Evolutionary conservation across 2,888 invertebrate genomes (phyloP), one percentile per base, ranked within the genome.

Genomic region (Girardia tigrina): DNA sequence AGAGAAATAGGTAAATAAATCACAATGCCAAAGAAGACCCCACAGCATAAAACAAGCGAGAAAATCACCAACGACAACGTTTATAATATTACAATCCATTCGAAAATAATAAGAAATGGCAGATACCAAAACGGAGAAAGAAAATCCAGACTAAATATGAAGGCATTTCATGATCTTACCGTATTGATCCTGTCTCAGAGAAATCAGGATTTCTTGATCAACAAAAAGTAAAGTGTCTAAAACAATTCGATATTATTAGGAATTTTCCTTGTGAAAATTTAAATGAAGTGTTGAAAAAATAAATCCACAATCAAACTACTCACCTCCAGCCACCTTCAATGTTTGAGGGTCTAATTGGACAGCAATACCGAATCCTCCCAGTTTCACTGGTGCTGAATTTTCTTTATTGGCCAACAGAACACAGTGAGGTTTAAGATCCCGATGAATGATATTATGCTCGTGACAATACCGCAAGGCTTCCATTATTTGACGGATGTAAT

Each of bases 381-480:
- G 87, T 84, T 98, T 98, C 80, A 98, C 91, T 0, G 97, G 97
- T 29, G 98, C 95, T 73, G 94, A 95, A 86, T 97, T 98, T 84
- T 98, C 97, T 79, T 91, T 90, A 76, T 92, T 93, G 42, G 97
- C 94, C 77, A 98, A 86, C 73, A 98, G 88, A 73, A 95, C 91
- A 86, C 94, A 95, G 82, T 97, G 95, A 12, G 97, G 97, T 81
- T 95, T 90, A 80, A 98, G 90, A 86, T 98, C 97, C 78, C 97
- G 89, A 85, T 98, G 98, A 81, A 97, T 90, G 80, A 98, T 94
- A 85, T 94, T 91, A 84, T 94, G 94, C 85, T 93, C 93, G 86
- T 98, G 98, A 84, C 97, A 95, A 87, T 97, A 98, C 81, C 92
- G 89, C 74, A 98, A 86, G 0, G 97, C 95, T 84, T 97, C 95